These are phyloP conservation scores for Sebastes itinus DNA, from an alignment of 2,797 vertebrate genomes.

Conservation along the genomic window DNA sequence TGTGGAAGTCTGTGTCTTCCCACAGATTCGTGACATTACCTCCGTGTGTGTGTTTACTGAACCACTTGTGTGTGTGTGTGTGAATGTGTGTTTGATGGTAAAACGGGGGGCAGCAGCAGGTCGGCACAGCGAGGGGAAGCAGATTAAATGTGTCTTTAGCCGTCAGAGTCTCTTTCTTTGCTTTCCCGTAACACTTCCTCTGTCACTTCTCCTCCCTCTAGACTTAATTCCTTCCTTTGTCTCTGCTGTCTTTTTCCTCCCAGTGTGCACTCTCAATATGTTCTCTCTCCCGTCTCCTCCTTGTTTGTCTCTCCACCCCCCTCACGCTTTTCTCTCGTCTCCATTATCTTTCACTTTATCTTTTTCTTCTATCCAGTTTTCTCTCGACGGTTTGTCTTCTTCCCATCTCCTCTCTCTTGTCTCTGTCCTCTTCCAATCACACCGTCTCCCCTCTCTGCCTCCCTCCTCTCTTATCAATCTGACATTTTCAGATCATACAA, in stretches of 20 bases:
- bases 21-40: constrained; percentile 6
- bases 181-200: not conserved
- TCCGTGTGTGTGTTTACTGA: constrained; percentile 10
- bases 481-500: constrained; percentile 40
- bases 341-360: constrained; percentile 23
- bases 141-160: constrained; percentile 30
- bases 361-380: constrained; percentile 5
- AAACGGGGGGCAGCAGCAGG: constrained; percentile 33
- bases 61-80: not conserved
- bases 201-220: not conserved
- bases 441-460: not conserved
- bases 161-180: constrained; percentile 6
- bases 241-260: not conserved
- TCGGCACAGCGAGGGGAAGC: constrained; percentile 19
- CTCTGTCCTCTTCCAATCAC: constrained; percentile 27
- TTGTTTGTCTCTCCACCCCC: not conserved
- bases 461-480: constrained; percentile 26
- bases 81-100: constrained; percentile 10
- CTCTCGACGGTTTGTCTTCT: not conserved
- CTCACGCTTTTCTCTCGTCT: not conserved
- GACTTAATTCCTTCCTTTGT: not conserved
- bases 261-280: not conserved
- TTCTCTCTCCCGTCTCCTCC: constrained; percentile 4
- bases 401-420: not conserved
- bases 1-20: constrained; percentile 3